A percentile compares a stretch with the other conserved stretches of the same genome.
Conservation (phyloP, 2,113 vertebrate genomes). For the Sminthopsis crassicaudata region DNA sequence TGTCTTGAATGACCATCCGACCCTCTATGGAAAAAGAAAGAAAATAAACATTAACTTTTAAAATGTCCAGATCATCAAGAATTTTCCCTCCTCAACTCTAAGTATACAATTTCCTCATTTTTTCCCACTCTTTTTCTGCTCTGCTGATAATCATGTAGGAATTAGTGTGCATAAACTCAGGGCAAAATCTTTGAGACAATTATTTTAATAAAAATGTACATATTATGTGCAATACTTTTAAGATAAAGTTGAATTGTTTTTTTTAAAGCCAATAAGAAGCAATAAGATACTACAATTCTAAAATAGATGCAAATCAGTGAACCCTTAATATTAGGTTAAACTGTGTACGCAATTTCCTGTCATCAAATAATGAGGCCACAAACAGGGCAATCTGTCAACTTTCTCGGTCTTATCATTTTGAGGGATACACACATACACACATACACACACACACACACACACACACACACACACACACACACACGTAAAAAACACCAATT, state of each 20-base stretch:
- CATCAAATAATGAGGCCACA: not conserved
- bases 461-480: no score
- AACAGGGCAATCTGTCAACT: not conserved
- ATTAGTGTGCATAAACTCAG: not conserved
- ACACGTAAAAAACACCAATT: not conserved
- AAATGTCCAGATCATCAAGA: conserved; percentile 1
- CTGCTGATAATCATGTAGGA: not conserved
- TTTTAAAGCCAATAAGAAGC: not conserved
- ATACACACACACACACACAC: no score
- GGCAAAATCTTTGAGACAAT: not conserved
- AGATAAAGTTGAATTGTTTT: not conserved
- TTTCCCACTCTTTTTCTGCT: not conserved
- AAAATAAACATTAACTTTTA: conserved; percentile 10
- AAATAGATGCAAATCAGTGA: not conserved
- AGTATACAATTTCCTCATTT: not conserved
- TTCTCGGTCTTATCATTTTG: not conserved
- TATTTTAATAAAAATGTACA: not conserved
- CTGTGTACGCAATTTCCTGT: conserved; percentile 40
- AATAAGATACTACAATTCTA: not conserved
- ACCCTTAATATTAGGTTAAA: conserved; percentile 43
- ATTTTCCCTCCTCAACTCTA: conserved; percentile 7
- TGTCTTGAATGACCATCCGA: conserved; percentile 85
- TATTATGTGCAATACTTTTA: not conserved
- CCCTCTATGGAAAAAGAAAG: conserved; percentile 83
- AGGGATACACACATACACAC: no score